A percentile compares a stretch with the other conserved stretches of the same genome.
Evolutionary conservation across 2,113 vertebrate species (phyloP).

Genomic region (Pandion haliaetus): DNA sequence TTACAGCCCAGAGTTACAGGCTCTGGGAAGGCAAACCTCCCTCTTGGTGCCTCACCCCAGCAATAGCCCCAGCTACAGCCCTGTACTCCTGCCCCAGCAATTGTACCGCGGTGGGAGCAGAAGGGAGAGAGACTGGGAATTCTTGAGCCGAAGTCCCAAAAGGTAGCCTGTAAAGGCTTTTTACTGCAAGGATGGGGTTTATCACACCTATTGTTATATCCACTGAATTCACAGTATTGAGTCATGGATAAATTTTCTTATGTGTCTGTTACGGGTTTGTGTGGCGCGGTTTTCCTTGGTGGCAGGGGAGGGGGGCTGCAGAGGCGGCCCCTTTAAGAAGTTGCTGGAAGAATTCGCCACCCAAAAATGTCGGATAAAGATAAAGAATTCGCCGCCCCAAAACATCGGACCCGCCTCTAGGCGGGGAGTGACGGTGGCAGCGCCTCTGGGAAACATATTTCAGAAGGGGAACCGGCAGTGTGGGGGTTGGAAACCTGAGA

Average conservation of each 20-base stretch:
- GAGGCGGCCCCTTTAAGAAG: too few relatives aligned
- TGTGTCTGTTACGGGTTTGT: too few relatives aligned
- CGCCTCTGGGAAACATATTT: too few relatives aligned
- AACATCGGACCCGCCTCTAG: too few relatives aligned
- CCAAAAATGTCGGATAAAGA: too few relatives aligned
- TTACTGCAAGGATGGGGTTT: background rate
- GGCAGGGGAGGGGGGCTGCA: too few relatives aligned
- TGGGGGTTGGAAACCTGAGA: too few relatives aligned
- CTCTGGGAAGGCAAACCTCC: background rate
- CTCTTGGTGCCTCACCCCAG: rapidly evolving
- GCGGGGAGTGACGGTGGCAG: too few relatives aligned
- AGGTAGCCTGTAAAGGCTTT: background rate
- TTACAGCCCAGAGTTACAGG: background rate
- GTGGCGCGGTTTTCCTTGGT: too few relatives aligned
- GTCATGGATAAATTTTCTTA: background rate
- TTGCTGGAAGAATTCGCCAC: too few relatives aligned
- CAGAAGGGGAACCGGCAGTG: too few relatives aligned
- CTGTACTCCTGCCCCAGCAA: background rate
- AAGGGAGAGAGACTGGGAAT: background rate
- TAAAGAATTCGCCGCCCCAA: too few relatives aligned
- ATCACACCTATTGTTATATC: background rate
- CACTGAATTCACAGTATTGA: background rate
- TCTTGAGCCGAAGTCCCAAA: background rate
- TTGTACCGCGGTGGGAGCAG: background rate
- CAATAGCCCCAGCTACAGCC: background rate